A percentile compares a stretch with the other conserved stretches of the same genome.
These are phyloP conservation scores for Idaea aversata DNA, from an alignment of 2,888 invertebrate species.

Conservation along the genomic window DNA sequence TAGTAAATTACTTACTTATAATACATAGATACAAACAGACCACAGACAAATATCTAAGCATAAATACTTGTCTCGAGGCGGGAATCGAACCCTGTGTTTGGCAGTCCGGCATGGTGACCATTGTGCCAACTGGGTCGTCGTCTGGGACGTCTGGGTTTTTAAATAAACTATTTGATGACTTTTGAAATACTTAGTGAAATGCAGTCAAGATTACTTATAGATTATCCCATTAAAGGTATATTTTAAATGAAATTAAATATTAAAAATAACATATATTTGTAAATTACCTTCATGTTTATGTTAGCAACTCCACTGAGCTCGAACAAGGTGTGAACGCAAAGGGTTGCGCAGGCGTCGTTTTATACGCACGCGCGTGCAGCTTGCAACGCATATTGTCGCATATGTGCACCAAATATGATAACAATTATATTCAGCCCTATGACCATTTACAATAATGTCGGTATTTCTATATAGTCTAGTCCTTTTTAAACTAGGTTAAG, in stretches of 20 bases:
- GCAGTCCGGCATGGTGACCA: too few relatives aligned
- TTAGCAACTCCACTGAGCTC: constrained; percentile 51
- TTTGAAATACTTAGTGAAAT: too few relatives aligned
- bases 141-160: too few relatives aligned
- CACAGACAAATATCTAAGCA: not conserved
- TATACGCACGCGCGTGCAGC: constrained; percentile 50
- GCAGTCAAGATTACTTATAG: too few relatives aligned
- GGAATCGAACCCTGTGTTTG: too few relatives aligned
- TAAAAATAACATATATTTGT: constrained; percentile 5
- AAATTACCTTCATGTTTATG: constrained; percentile 66
- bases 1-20: too few relatives aligned
- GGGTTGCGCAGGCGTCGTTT: constrained; percentile 55
- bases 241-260: not conserved
- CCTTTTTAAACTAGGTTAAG: not conserved
- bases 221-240: too few relatives aligned
- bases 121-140: too few relatives aligned
- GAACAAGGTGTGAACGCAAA: constrained; percentile 53
- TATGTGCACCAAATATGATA: constrained; percentile 52
- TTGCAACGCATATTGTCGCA: constrained; percentile 29
- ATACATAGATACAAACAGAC: too few relatives aligned
- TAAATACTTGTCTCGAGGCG: too few relatives aligned
- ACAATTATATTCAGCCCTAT: constrained; percentile 53
- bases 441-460: constrained; percentile 51
- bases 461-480: constrained; percentile 20
- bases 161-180: too few relatives aligned